Base-by-base conservation (phyloP, 2,113 vertebrate genomes). In the Macquaria australasica region DNA sequence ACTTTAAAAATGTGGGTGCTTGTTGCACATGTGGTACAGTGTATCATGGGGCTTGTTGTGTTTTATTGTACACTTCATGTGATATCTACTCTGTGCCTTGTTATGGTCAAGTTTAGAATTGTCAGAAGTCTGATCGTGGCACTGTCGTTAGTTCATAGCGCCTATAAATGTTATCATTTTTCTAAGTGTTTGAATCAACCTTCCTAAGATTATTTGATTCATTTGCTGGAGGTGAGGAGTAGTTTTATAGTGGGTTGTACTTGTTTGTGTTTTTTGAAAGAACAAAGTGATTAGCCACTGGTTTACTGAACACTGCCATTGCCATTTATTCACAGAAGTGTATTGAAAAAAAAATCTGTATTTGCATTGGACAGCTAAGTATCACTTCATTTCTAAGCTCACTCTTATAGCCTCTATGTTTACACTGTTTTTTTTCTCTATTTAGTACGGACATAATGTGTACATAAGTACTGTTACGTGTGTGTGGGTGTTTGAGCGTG, bases 201-300 rank as follows among this genome's bases (percentile, higher is more conserved):
- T 2, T 16, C 15, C 4, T 20, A 51, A 51, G 50, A 45, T 51
- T 51, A 25, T 51, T 51, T 51, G 18, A 20, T 51, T 51, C 8
- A 45, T 39, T 39, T 64, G 62, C 31, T n/a, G 37, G 1, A n/a
- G 16, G 12, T 28, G 48, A 77, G n/a, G 41, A 8, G 43, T 39
- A 0, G 43, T 62, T 41, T 66, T 45, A 20, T n/a, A 8, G 14
- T 41, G 28, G 28, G 3, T 45, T 43, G 8, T 48, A 20, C 4
- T 56, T 58, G 20, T 45, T 43, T 59, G 4, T 0, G 8, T 15
- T 31, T 5, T 53, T 53, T 53, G 4, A 53, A 73, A 64, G 11
- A 70, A n/a, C 53, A 80, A 41, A 64, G n/a, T 58, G 55, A 41
- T 58, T 53, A 69, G 53, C 53, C 72, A 70, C 34, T 62, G 14